A percentile compares a stretch with the other conserved stretches of the same genome.
Evolutionary conservation across 1,140 invertebrate genomes (phyloP).

Genomic region (Pinna nobilis): DNA sequence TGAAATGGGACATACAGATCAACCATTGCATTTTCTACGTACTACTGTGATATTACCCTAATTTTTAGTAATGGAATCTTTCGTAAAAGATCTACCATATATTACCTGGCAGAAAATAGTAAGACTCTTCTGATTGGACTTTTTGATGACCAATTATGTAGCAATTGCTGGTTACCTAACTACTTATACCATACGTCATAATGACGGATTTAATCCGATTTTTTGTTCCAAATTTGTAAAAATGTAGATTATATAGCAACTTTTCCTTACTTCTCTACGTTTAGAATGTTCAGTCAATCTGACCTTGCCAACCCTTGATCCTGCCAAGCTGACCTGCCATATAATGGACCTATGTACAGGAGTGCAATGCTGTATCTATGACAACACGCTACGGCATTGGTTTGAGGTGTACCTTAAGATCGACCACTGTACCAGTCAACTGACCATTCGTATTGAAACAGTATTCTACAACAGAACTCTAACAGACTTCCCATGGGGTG

Average conservation of each 20-base stretch:
- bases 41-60: too few species aligned
- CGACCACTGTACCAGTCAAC: constrained; percentile 25
- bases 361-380: constrained; percentile 29
- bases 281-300: constrained; percentile 31
- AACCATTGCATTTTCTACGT: too few species aligned
- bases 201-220: background rate
- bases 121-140: background rate
- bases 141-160: background rate
- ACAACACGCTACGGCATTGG: constrained; percentile 5
- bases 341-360: constrained; percentile 27
- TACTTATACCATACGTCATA: background rate
- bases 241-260: background rate
- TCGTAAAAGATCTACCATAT: too few species aligned
- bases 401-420: constrained; percentile 13
- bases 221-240: background rate
- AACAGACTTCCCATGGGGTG: constrained; percentile 24
- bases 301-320: constrained; percentile 9
- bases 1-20: too few species aligned
- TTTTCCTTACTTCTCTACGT: background rate
- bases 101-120: background rate
- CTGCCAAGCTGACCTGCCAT: constrained; percentile 12
- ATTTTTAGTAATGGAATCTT: too few species aligned
- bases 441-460: constrained; percentile 31
- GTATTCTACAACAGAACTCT: constrained; percentile 25
- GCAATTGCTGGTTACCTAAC: background rate